phyloP scores from a whole-genome alignment of 2,797 vertebrate species.

The Hybognathus amarus region DNA sequence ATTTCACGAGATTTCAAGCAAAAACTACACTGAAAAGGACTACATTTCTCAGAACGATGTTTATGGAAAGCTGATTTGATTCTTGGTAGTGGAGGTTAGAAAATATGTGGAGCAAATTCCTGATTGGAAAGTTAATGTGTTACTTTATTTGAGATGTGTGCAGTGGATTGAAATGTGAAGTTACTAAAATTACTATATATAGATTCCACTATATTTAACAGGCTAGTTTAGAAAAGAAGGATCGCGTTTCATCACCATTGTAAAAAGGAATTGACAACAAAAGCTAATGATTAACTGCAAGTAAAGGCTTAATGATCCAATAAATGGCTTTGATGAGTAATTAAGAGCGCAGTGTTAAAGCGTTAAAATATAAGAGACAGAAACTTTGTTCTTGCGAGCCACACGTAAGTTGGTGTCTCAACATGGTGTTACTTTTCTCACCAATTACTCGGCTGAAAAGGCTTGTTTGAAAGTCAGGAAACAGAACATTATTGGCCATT shows the following conservation, averaged over 20 bases:
- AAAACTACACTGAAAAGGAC: background rate
- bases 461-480: constrained; percentile 10
- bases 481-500: constrained; percentile 6
- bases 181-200: constrained; percentile 22
- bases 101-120: constrained; percentile 39
- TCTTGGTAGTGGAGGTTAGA: constrained; percentile 40
- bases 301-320: constrained; percentile 43
- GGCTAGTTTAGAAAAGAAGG: background rate
- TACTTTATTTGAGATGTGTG: constrained; percentile 41
- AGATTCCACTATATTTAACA: constrained; percentile 33
- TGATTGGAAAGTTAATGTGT: constrained; percentile 54
- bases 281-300: constrained; percentile 45
- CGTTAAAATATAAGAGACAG: constrained; percentile 32
- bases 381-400: constrained; percentile 18
- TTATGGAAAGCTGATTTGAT: constrained; percentile 48
- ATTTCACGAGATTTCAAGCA: constrained; percentile 28
- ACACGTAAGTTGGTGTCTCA: background rate
- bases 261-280: constrained; percentile 21
- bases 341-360: constrained; percentile 44
- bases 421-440: constrained; percentile 33
- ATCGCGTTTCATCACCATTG: background rate
- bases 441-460: background rate
- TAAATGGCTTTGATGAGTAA: constrained; percentile 45
- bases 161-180: constrained; percentile 11
- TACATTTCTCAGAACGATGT: constrained; percentile 48